These are phyloP conservation scores for Drosophila aldrichi DNA, from an alignment of 2,888 invertebrate genomes.

Conservation along the genomic window DNA sequence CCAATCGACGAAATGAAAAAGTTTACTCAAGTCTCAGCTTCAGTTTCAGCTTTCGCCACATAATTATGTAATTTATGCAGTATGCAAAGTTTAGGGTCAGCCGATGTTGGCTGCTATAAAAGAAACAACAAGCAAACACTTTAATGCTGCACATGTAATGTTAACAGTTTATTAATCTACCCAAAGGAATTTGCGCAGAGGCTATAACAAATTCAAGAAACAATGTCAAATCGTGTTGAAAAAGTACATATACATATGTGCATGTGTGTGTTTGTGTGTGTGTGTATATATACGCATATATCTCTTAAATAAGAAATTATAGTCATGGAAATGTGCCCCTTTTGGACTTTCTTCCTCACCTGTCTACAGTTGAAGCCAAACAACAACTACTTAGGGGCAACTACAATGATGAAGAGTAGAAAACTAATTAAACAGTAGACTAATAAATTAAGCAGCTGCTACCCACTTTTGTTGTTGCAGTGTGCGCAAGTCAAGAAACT, in stretches of 20 bases:
- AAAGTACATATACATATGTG: slow-evolving; percentile 5
- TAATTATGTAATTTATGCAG: slow-evolving; percentile 22
- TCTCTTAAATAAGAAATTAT: slow-evolving; percentile 50
- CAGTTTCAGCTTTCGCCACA: slow-evolving; percentile 22
- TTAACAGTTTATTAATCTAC: slow-evolving; percentile 14
- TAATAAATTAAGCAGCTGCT: slow-evolving; percentile 74
- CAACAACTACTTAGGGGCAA: slow-evolving; percentile 25
- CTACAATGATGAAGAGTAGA: slow-evolving; percentile 49
- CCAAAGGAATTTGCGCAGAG: slow-evolving; percentile 27
- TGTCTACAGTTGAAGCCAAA: slow-evolving; percentile 12
- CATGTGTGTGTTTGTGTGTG: background rate
- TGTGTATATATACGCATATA: slow-evolving; percentile 3
- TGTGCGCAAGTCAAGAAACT: slow-evolving; percentile 65
- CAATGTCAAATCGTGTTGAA: slow-evolving; percentile 41
- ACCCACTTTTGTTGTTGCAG: slow-evolving; percentile 50
- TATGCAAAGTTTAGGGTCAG: slow-evolving; percentile 10
- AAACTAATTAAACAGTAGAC: slow-evolving; percentile 71
- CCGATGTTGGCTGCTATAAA: slow-evolving; percentile 21
- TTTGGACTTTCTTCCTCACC: slow-evolving; percentile 11
- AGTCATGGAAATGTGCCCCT: slow-evolving; percentile 9
- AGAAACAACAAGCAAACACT: background rate
- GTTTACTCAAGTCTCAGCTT: slow-evolving; percentile 6
- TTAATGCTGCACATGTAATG: slow-evolving; percentile 29
- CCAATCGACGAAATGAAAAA: background rate
- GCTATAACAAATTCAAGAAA: slow-evolving; percentile 12